Base-by-base conservation (phyloP, 2,113 vertebrate genomes). In the Chaetura pelagica region DNA sequence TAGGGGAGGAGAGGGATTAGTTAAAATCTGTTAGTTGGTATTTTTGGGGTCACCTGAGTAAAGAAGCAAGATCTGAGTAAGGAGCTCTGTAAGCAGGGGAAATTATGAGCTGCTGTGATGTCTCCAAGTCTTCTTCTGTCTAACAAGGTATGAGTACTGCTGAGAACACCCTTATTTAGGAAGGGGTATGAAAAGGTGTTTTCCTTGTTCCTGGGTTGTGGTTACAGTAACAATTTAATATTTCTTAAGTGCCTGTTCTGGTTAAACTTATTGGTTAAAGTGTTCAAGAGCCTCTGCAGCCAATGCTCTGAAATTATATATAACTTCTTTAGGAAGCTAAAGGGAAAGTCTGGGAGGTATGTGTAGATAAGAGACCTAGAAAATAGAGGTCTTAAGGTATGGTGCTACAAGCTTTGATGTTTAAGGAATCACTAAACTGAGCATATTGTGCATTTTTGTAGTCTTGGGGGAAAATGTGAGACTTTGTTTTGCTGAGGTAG, bases 71-170 rank as follows among this genome's bases (percentile, higher is more conserved):
- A 6, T 48, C 15, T 13, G 38, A 23, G 7, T 5, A 10, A 29
- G 34, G 20, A 63, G 10, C 2, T 54, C 8, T 6, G 1, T 3
- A 15, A 67, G 9, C 0, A 21, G 42, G n/a, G 19, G 29, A 40
- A 12, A 2, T 63, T 5, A 2, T 10, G 5, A 35, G 2, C 9
- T 66, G 24, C 1, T 69, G 1, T 32, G 46, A 2, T 59, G 32
- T 9, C 12, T 86, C 14, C 5, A 10, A 29, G 7, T 71, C 19
- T 90, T 5, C 26, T 75, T 32, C 30, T 78, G 21, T 32, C 18
- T 75, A 5, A 38, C 6, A 30, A 77, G 63, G 83, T 86, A 72
- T 10, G 80, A 15, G 4, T 23, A 71, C 4, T 40, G 5, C 23
- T 32, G 7, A 68, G 22, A n/a, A 62, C 75, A 3, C 1, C 4